Base-by-base conservation (phyloP, 2,113 vertebrate species). In the Saguinus midas region DNA sequence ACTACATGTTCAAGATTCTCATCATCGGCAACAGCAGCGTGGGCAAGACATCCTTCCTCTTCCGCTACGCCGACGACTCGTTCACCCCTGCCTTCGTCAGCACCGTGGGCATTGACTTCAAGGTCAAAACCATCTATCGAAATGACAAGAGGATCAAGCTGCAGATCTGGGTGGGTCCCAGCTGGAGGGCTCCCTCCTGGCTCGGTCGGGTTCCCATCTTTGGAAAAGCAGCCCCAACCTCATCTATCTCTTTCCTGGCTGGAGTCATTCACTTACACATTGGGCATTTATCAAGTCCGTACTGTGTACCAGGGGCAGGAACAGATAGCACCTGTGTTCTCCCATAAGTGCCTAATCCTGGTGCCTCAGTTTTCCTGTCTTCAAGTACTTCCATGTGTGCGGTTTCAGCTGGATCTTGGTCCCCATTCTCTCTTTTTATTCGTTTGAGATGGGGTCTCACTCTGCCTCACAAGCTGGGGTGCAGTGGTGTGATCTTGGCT, bases 1-100 rank as follows among this genome's bases (percentile, higher is more conserved):
- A 99, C 81, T 99, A 99, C 97, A 99, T 99, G 99, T 99, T 99
- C 98, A 99, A 99, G 97, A 99, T 99, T 98, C 98, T 99, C 87
- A 99, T 99, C 96, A 99, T 99, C 0, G 99, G 99, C 32, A 99
- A 99, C 98, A 99, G 99, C 98, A 99, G 99, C 16, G 99, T 99
- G 0, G 99, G 99, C 32, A 99, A 99, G 95, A 99, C 99, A 25
- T 99, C 99, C 13, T 99, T 99, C 98, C 99, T 99, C n/a, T 99
- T 99, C 98, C 99, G 99, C 75, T 99, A 99, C 1, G 99, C 99
- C 0, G 99, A 99, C 4, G 99, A 99, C 90, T 99, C 99, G 50
- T 99, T 99, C 98, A 99, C 99, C 0, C 99, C 99, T 0, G 99
- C 99, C 75, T 99, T 99, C 6, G 99, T 99, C 98, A 99, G 99